These are phyloP conservation scores for Drosophila cardini DNA, from an alignment of 1,140 invertebrate genomes.

Conservation along the genomic window DNA sequence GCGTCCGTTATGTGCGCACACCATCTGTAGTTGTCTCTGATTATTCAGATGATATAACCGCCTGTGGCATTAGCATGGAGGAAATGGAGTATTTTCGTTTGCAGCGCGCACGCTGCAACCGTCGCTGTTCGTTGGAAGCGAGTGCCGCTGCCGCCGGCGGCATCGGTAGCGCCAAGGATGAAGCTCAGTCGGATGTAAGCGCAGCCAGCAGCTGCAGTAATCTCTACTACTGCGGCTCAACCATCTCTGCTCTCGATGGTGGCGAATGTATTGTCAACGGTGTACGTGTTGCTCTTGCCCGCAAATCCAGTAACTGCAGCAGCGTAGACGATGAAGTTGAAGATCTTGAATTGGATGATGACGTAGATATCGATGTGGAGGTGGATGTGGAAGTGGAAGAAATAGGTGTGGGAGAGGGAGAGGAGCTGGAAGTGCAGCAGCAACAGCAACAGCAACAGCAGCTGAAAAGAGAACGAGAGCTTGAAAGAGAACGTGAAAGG, in stretches of 20 bases:
- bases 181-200: conserved; percentile 86
- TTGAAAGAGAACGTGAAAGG: conserved; percentile 29
- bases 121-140: conserved; percentile 78
- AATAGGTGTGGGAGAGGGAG: neutral
- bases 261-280: conserved; percentile 85
- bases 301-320: conserved; percentile 87
- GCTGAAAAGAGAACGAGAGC: conserved; percentile 37
- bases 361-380: conserved; percentile 31
- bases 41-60: conserved; percentile 90
- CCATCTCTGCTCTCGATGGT: conserved; percentile 86
- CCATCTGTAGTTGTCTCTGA: conserved; percentile 94
- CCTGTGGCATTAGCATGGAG: conserved; percentile 88
- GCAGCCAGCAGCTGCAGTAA: conserved; percentile 88
- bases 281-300: conserved; percentile 83
- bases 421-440: conserved; percentile 23
- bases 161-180: conserved; percentile 64
- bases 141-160: conserved; percentile 43
- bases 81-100: conserved; percentile 88
- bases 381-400: conserved; percentile 3
- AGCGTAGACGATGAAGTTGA: conserved; percentile 86
- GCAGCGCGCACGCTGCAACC: conserved; percentile 82
- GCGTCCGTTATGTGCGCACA: conserved; percentile 88
- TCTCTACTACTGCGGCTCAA: conserved; percentile 86
- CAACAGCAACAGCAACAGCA: conserved; percentile 13
- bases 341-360: neutral